Conservation (phyloP, 1,140 invertebrate genomes). For the roundworm (Caenorhabditis elegans) region DNA sequence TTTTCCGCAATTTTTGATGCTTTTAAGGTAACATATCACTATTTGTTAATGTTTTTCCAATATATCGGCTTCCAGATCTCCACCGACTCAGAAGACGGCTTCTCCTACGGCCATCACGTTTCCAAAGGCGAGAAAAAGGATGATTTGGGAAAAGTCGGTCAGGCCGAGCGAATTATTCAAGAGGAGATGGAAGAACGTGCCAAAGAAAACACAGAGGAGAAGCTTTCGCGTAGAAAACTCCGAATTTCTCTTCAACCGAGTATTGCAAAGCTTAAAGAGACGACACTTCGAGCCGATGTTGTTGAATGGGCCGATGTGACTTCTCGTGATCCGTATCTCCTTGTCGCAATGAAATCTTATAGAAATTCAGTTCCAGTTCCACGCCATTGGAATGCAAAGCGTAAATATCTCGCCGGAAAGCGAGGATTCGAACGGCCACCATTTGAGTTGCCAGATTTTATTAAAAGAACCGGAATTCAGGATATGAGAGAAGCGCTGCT, state of each 20-base stretch:
- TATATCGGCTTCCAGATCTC: no score
- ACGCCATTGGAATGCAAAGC: slow-evolving; percentile 97
- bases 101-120: background rate
- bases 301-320: slow-evolving; percentile 99
- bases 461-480: slow-evolving; percentile 91
- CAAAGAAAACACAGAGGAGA: slow-evolving; percentile 58
- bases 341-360: slow-evolving; percentile 85
- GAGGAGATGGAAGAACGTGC: slow-evolving; percentile 52
- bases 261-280: slow-evolving; percentile 64
- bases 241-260: slow-evolving; percentile 61
- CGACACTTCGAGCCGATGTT: slow-evolving; percentile 81
- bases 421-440: slow-evolving; percentile 97
- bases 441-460: slow-evolving; percentile 96
- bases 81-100: background rate
- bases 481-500: slow-evolving; percentile 34
- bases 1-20: slow-evolving; percentile 61
- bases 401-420: slow-evolving; percentile 94
- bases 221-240: slow-evolving; percentile 59
- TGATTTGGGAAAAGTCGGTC: background rate
- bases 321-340: slow-evolving; percentile 88
- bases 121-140: slow-evolving; percentile 27
- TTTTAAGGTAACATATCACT: slow-evolving; percentile 53
- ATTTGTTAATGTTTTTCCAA: background rate
- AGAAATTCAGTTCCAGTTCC: slow-evolving; percentile 94
- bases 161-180: slow-evolving; percentile 46